phyloP scores from a whole-genome alignment of 2,888 invertebrate genomes.

The Cerceris rybyensis region DNA sequence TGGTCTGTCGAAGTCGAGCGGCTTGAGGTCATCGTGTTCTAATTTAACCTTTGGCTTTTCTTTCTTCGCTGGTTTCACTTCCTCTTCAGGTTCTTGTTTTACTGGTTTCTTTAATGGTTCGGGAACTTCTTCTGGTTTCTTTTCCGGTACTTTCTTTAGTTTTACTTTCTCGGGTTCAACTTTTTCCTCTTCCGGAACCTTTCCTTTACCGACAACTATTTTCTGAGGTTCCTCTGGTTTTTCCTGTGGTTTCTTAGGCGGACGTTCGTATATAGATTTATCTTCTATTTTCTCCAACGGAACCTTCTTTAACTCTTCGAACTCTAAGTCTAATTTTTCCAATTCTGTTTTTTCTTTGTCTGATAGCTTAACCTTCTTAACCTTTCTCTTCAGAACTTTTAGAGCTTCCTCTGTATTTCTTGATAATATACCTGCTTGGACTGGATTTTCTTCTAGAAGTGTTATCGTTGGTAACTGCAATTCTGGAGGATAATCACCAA shows the following conservation, averaged over 20 bases:
- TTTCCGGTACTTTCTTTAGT: constrained; percentile 78
- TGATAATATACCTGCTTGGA: constrained; percentile 87
- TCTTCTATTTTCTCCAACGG: constrained; percentile 79
- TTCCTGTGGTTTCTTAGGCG: constrained; percentile 75
- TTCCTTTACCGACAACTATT: constrained; percentile 76
- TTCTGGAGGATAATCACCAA: constrained; percentile 86
- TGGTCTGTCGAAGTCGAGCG: constrained; percentile 75
- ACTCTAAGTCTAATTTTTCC: constrained; percentile 84
- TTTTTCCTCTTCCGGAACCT: constrained; percentile 73
- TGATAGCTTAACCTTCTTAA: constrained; percentile 84
- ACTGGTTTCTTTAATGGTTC: constrained; percentile 71
- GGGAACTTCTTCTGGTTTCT: constrained; percentile 74
- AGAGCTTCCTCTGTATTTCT: constrained; percentile 88
- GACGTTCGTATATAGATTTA: constrained; percentile 76
- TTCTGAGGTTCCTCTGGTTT: constrained; percentile 74
- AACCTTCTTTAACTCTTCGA: constrained; percentile 80
- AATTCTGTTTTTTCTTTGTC: constrained; percentile 84
- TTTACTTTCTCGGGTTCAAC: constrained; percentile 75
- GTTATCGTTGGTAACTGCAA: constrained; percentile 83
- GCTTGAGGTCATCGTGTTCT: constrained; percentile 74
- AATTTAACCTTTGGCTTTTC: constrained; percentile 68
- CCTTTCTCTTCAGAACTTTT: constrained; percentile 85
- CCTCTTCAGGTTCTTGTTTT: constrained; percentile 68
- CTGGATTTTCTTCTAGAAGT: constrained; percentile 83
- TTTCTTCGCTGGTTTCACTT: constrained; percentile 63